Percentiles rank a stretch among this genome's conserved stretches.
These are phyloP conservation scores for Oryctes rhinoceros DNA, from an alignment of 1,140 invertebrate genomes.

Conservation along the genomic window DNA sequence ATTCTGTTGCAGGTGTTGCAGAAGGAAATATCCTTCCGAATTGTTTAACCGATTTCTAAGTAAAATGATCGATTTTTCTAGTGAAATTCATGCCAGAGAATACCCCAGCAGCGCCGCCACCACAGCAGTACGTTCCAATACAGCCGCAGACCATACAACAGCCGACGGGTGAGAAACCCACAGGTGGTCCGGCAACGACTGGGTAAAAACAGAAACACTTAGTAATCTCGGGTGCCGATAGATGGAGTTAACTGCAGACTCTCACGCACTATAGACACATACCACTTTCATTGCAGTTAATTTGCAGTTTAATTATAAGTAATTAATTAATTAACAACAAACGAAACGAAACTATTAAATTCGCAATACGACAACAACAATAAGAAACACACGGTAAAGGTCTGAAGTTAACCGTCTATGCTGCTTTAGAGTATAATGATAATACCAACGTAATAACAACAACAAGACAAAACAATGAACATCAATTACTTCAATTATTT, in stretches of 20 bases:
- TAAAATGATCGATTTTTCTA: constrained; percentile 45
- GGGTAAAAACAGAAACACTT: background rate
- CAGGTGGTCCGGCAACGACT: background rate
- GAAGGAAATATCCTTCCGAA: background rate
- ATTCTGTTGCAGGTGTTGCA: background rate
- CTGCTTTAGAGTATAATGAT: background rate
- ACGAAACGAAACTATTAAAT: background rate
- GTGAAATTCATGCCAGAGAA: constrained; percentile 59
- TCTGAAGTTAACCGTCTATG: constrained; percentile 1
- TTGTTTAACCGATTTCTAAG: background rate
- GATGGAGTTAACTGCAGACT: constrained; percentile 9
- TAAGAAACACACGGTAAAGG: background rate
- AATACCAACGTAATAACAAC: constrained; percentile 16
- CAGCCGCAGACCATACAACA: constrained; percentile 29
- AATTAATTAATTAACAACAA: background rate
- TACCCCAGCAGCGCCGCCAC: constrained; percentile 20
- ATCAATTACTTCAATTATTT: background rate
- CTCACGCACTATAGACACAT: background rate
- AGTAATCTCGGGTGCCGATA: background rate
- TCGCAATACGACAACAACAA: background rate
- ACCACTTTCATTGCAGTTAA: no score
- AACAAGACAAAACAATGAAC: background rate
- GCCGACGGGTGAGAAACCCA: background rate
- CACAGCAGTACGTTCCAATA: constrained; percentile 13
- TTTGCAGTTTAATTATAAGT: background rate